These are phyloP conservation scores for Pagetopsis macropterus DNA, from an alignment of 2,797 vertebrate species.

Conservation along the genomic window DNA sequence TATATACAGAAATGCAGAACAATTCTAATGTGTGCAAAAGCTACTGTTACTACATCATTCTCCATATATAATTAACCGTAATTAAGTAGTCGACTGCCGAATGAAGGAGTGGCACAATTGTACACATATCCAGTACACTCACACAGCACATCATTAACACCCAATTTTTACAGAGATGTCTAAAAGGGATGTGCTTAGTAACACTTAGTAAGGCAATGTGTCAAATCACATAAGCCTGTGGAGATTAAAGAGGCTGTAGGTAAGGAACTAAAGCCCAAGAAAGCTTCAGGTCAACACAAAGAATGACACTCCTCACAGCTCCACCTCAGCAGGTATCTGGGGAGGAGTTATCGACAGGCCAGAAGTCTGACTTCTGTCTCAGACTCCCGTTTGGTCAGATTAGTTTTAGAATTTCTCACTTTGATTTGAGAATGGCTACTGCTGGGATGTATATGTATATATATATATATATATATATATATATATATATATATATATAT, in stretches of 20 bases:
- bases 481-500: background rate
- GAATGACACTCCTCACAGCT: constrained; percentile 1
- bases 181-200: constrained; percentile 2
- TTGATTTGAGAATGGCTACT: constrained; percentile 2
- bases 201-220: constrained; percentile 3
- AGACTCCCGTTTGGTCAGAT: constrained; percentile 11
- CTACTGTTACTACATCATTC: background rate
- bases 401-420: constrained; percentile 13
- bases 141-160: constrained; percentile 19
- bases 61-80: constrained; percentile 1
- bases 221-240: constrained; percentile 30
- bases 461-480: background rate
- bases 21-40: constrained; percentile 31
- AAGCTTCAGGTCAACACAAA: constrained; percentile 29
- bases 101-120: background rate
- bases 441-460: too few relatives aligned
- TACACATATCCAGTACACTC: background rate
- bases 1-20: background rate
- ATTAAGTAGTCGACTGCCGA: background rate
- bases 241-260: constrained; percentile 21
- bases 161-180: background rate
- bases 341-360: background rate
- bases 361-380: background rate
- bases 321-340: background rate
- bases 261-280: constrained; percentile 29